Evolutionary conservation across 1,140 invertebrate species (phyloP).

Genomic region (Portunus trituberculatus): DNA sequence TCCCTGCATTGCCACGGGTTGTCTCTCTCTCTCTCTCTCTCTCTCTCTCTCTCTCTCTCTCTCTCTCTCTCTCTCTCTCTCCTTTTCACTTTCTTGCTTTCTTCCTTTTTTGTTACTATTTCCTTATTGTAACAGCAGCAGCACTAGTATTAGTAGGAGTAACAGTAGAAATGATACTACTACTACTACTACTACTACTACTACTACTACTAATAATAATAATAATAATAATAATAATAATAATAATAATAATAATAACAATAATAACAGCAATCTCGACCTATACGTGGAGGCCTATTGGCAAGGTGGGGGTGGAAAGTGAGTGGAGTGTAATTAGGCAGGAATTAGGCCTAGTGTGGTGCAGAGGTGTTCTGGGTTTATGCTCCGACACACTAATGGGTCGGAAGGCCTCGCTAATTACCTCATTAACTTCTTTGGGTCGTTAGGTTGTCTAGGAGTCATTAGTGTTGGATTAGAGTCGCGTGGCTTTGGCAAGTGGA

Average conservation of each 20-base stretch:
- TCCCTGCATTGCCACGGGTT: no score
- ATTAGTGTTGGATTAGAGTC: slow-evolving; percentile 22
- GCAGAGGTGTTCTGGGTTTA: not conserved
- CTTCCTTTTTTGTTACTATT: no score
- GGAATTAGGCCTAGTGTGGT: not conserved
- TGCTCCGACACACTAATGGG: not conserved
- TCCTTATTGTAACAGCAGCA: no score
- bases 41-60: no score
- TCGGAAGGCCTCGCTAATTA: not conserved
- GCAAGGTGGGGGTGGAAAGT: not conserved
- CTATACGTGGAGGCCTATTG: not conserved
- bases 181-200: no score
- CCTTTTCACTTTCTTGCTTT: no score
- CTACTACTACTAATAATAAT: not conserved
- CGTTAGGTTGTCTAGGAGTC: not conserved
- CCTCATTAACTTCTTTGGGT: slow-evolving; percentile 12
- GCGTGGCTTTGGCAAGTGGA: not conserved
- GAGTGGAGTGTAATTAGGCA: not conserved
- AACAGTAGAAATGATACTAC: not conserved
- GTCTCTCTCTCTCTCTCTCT: no score
- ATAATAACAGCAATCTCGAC: not conserved
- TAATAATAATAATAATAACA: not conserved
- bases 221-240: not conserved
- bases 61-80: no score
- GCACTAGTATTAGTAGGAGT: no score